Conservation (phyloP, 2,797 vertebrate species). For the Anomalospiza imberbis region DNA sequence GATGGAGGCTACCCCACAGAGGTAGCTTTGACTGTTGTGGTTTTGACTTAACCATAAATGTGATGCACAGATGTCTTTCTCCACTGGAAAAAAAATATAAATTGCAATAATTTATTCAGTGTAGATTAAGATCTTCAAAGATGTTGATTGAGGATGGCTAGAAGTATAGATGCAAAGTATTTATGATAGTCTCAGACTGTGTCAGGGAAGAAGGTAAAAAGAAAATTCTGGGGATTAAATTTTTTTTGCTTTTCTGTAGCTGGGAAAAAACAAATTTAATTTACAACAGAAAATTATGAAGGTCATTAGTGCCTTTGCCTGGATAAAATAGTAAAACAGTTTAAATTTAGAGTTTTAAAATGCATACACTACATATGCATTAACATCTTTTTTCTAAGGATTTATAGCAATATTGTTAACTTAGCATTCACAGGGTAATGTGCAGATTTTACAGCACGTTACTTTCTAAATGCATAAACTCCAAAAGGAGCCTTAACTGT, state of each 20-base stretch:
- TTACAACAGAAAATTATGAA: not conserved
- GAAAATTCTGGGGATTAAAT: not conserved
- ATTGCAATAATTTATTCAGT: slow-evolving; percentile 22
- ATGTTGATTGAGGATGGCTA: not conserved
- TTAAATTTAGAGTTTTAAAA: slow-evolving; percentile 10
- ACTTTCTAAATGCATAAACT: not conserved
- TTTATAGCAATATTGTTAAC: not conserved
- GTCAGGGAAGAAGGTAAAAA: not conserved
- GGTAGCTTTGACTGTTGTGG: not conserved
- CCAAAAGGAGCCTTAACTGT: not conserved
- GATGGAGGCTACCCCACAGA: not conserved
- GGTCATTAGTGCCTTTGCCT: not conserved
- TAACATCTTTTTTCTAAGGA: not conserved
- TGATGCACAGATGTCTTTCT: not conserved
- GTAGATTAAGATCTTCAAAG: slow-evolving; percentile 42
- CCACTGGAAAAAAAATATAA: not conserved
- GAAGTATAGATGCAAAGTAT: not conserved
- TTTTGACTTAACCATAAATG: slow-evolving; percentile 38
- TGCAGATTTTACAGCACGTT: not conserved
- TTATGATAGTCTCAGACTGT: not conserved
- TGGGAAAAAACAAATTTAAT: not conserved
- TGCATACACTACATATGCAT: not conserved
- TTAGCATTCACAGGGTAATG: not conserved
- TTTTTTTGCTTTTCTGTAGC: not conserved
- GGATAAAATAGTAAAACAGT: not conserved